Evolutionary conservation across 2,888 invertebrate species (phyloP).

Genomic region (Ypsolopha sequella): DNA sequence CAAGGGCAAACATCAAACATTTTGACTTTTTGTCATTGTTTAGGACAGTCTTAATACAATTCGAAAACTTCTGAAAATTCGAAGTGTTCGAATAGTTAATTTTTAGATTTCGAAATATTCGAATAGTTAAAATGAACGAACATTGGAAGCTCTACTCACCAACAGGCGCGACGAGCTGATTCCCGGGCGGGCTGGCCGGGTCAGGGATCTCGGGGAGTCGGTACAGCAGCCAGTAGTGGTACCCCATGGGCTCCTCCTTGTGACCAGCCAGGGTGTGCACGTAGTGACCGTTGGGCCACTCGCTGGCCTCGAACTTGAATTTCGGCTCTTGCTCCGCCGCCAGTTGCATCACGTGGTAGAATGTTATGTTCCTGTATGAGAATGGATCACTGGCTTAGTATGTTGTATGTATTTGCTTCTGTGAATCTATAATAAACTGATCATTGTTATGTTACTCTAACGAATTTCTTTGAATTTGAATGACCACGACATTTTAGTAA

Average conservation of each 20-base stretch:
- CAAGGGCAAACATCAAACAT: no score
- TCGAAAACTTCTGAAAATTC: no score
- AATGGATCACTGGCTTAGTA: background rate
- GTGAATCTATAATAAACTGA: background rate
- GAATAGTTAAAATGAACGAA: no score
- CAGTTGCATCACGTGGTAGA: conserved; percentile 83
- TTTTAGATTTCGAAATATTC: no score
- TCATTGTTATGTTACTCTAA: no score
- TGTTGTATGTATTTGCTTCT: background rate
- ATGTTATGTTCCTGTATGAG: conserved; percentile 70
- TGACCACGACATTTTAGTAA: no score
- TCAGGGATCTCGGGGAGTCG: conserved; percentile 85
- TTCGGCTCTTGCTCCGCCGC: conserved; percentile 84
- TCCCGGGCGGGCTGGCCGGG: conserved; percentile 84
- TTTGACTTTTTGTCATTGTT: no score
- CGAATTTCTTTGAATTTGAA: no score
- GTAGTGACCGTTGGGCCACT: conserved; percentile 94
- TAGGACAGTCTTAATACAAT: no score
- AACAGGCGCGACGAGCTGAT: conserved; percentile 89
- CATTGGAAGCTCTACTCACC: no score
- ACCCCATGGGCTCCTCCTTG: conserved; percentile 85
- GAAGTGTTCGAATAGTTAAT: no score
- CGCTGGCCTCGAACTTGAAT: conserved; percentile 82
- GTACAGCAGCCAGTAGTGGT: conserved; percentile 92
- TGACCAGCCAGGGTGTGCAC: conserved; percentile 87